Conservation (phyloP, 2,113 vertebrate species). For the Tautogolabrus adspersus region DNA sequence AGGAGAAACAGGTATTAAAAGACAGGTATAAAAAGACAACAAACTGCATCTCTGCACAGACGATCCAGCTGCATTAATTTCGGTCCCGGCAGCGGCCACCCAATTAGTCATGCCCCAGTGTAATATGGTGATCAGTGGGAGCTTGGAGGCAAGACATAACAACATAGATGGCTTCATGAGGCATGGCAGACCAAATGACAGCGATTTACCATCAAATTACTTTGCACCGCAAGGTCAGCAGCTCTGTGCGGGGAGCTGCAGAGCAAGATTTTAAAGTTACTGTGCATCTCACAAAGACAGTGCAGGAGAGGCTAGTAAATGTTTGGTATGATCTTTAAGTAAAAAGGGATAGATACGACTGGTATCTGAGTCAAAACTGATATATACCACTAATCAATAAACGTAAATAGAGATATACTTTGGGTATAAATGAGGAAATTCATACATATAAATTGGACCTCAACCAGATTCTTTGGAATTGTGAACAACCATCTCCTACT, state of each 20-base stretch:
- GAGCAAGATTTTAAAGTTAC: slow-evolving; percentile 44
- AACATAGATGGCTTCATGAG: slow-evolving; percentile 78
- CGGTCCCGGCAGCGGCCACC: slow-evolving; percentile 56
- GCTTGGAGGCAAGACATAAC: slow-evolving; percentile 74
- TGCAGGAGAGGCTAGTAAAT: slow-evolving; percentile 1
- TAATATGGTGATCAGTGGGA: slow-evolving; percentile 76
- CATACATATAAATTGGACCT: neutral
- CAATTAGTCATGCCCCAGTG: slow-evolving; percentile 82
- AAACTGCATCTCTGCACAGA: slow-evolving; percentile 39
- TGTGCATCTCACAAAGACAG: slow-evolving; percentile 46
- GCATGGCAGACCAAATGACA: slow-evolving; percentile 78
- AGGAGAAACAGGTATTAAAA: slow-evolving; percentile 2
- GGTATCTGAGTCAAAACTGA: no score
- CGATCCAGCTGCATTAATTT: slow-evolving; percentile 63
- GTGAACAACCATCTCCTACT: neutral
- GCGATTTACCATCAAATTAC: slow-evolving; percentile 77
- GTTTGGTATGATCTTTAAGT: slow-evolving; percentile 14
- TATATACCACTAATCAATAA: slow-evolving; percentile 1
- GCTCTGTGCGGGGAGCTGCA: slow-evolving; percentile 46
- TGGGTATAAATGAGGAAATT: neutral
- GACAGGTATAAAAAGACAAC: neutral
- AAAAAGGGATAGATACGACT: neutral
- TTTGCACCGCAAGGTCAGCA: slow-evolving; percentile 76
- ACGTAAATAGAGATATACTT: slow-evolving; percentile 5
- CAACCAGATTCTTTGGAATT: neutral